phyloP scores from a whole-genome alignment of 2,888 invertebrate genomes.

The Exephanes ischioxanthus region DNA sequence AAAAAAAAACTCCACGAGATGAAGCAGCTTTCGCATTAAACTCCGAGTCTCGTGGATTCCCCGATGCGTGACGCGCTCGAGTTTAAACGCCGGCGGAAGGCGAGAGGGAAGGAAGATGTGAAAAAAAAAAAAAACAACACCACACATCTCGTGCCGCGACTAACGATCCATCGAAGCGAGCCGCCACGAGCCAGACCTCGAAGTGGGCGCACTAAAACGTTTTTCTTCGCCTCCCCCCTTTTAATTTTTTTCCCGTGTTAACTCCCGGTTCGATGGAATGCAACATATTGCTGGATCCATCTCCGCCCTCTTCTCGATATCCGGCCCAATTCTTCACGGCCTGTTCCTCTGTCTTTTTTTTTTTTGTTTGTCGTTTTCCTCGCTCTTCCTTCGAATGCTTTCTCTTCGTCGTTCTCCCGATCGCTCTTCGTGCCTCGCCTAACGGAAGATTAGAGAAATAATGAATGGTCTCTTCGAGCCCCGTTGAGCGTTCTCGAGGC shows the following conservation, averaged over 20 bases:
- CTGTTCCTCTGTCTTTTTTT: constrained; percentile 64
- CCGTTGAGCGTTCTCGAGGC: constrained; percentile 58
- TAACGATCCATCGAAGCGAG: constrained; percentile 62
- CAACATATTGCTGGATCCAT: constrained; percentile 75
- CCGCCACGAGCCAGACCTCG: constrained; percentile 68
- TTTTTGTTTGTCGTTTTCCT: constrained; percentile 36
- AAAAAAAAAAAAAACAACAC: constrained; percentile 16
- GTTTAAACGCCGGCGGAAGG: constrained; percentile 31
- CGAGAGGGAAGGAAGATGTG: constrained; percentile 6
- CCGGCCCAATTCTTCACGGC: constrained; percentile 76
- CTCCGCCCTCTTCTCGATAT: constrained; percentile 73
- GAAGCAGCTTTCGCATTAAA: constrained; percentile 42
- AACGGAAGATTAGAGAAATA: constrained; percentile 77
- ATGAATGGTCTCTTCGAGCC: constrained; percentile 62
- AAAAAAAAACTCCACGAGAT: constrained; percentile 8
- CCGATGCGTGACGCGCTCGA: constrained; percentile 62
- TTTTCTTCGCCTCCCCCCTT: constrained; percentile 48
- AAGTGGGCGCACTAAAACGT: constrained; percentile 47
- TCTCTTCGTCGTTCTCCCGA: constrained; percentile 18
- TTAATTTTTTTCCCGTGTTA: constrained; percentile 46
- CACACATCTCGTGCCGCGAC: constrained; percentile 25
- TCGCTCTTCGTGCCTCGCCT: constrained; percentile 38
- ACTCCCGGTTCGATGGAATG: constrained; percentile 59
- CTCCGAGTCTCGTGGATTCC: constrained; percentile 41
- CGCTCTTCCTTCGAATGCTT: constrained; percentile 21